Conservation (phyloP, 2,888 invertebrate species). For the Cecidostiba fungosa region DNA sequence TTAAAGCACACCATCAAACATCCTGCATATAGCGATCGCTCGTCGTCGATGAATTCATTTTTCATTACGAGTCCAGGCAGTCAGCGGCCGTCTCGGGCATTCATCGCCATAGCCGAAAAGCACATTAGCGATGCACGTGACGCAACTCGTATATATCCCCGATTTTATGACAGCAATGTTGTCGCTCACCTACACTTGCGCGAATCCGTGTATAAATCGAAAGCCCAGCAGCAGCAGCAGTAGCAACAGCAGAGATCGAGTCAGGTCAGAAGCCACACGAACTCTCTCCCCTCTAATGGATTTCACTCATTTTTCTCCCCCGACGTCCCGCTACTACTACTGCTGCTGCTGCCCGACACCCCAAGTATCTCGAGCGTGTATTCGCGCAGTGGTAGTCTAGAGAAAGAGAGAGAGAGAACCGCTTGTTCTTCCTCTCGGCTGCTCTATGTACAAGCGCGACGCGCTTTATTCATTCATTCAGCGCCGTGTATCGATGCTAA, state of each 20-base stretch:
- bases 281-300: conserved; percentile 75
- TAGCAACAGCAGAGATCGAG: conserved; percentile 68
- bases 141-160: conserved; percentile 63
- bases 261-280: conserved; percentile 67
- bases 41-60: conserved; percentile 52
- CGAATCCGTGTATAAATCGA: conserved; percentile 50
- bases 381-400: conserved; percentile 14
- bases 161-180: conserved; percentile 64
- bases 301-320: conserved; percentile 80
- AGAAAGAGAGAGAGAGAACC: conserved; percentile 36
- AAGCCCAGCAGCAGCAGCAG: conserved; percentile 35
- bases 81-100: conserved; percentile 7
- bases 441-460: conserved; percentile 36
- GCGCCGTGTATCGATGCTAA: conserved; percentile 61
- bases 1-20: conserved; percentile 6
- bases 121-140: conserved; percentile 76
- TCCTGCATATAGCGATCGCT: background rate
- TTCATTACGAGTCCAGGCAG: conserved; percentile 20
- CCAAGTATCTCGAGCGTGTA: conserved; percentile 65
- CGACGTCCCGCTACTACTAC: conserved; percentile 67
- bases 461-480: conserved; percentile 66
- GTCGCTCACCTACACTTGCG: conserved; percentile 54
- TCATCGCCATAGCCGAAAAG: conserved; percentile 58
- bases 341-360: conserved; percentile 66
- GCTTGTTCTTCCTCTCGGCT: conserved; percentile 65